Evolutionary conservation across 1,140 invertebrate species (phyloP).

Genomic region (Amyelois transitella): DNA sequence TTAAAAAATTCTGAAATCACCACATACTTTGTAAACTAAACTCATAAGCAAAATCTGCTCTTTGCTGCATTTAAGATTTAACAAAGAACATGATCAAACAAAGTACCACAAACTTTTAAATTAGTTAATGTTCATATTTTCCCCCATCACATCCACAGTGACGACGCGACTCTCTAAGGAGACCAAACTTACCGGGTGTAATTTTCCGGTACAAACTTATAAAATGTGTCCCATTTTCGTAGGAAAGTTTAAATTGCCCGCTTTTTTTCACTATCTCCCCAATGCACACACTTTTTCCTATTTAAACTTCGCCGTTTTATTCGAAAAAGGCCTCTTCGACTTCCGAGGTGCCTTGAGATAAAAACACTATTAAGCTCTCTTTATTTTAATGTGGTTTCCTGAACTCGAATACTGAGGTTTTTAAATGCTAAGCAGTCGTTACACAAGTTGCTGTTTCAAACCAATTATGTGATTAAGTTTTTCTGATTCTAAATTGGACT

Average conservation of each 20-base stretch:
- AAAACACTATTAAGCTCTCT: slow-evolving; percentile 34
- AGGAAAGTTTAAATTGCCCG: slow-evolving; percentile 64
- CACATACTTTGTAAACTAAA: background rate
- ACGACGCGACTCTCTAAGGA: background rate
- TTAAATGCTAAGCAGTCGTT: background rate
- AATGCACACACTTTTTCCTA: slow-evolving; percentile 65
- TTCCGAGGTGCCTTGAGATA: slow-evolving; percentile 23
- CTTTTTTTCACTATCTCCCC: slow-evolving; percentile 65
- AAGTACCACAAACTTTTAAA: slow-evolving; percentile 3
- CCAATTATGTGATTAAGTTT: background rate
- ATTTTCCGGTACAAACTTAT: slow-evolving; percentile 55
- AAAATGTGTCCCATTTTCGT: slow-evolving; percentile 43
- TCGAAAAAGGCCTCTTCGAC: slow-evolving; percentile 33
- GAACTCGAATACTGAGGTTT: background rate
- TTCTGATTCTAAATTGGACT: background rate
- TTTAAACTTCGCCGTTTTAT: slow-evolving; percentile 69
- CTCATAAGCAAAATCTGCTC: background rate
- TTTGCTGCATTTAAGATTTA: background rate
- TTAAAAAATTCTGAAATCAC: no score
- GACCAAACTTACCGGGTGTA: slow-evolving; percentile 37
- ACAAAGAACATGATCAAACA: background rate
- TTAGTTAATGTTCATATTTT: slow-evolving; percentile 2
- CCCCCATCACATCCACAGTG: background rate
- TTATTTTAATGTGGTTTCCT: slow-evolving; percentile 5
- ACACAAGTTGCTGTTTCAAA: background rate